Evolutionary conservation across 2,888 invertebrate genomes (phyloP), one percentile per base, ranked within the genome.

Genomic region (Hirtodrosophila duncani): DNA sequence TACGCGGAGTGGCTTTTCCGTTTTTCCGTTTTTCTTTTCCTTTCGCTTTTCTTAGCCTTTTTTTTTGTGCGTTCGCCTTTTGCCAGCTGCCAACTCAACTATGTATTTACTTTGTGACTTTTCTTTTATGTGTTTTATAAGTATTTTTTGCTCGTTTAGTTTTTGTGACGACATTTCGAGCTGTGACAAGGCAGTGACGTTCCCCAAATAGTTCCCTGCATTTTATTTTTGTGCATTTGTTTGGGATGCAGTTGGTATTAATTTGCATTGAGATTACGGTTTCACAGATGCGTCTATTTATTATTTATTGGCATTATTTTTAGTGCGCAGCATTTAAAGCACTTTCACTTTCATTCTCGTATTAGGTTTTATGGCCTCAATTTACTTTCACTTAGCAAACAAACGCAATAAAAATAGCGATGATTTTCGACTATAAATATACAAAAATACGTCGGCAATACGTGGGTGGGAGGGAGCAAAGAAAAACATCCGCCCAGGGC

Each of bases 381-480:
- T 42, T 37, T 49, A 42, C 46, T 56, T 48, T 44, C 57, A 42
- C 42, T 49, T 23, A 23, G 44, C 38, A 27, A 36, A 23, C 34
- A 34, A 51, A 29, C 41, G 24, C 29, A 50, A 63, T 52, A 43
- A 18, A 72, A 53, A 64, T 64, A 60, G 56, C 45, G 26, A 48
- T 67, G 42, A 43, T 48, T 70, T 71, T 75, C 61, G 13, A 36
- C 64, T 75, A 75, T 64, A 67, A 70, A 72, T 79, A 75, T n/a
- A 3, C n/a, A 43, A 11, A 6, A 14, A 13, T 31, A 24, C 36
- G 37, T 17, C 24, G n/a, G n/a, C n/a, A 26, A 31, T 18, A 17
- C 16, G 20, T 33, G 14, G 24, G 31, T 30, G 31, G 33, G 5
- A 21, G 18, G 38, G 24, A 39, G 36, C 29, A 57, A 57, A n/a